Evolutionary conservation across 37 sponge, comb jelly and placozoan species (phyloP).

Genomic region (Hormiphora californensis): DNA sequence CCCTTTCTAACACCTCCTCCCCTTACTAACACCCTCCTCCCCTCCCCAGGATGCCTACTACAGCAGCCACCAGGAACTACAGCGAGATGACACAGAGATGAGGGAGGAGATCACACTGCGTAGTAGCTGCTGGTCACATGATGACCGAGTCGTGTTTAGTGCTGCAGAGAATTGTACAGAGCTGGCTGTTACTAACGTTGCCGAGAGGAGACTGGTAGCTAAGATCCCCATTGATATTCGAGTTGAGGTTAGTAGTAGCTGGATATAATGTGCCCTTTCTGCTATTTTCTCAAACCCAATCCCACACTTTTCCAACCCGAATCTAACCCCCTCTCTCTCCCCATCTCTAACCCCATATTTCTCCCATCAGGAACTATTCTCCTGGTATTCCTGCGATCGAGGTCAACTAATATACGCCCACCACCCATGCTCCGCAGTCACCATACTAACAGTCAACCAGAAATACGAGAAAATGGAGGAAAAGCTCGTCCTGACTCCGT

Average conservation of each 20-base stretch:
- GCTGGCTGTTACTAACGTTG: slow-evolving; percentile 10
- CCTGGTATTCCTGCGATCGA: not conserved
- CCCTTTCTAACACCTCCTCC: too few relatives aligned
- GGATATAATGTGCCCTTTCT: not conserved
- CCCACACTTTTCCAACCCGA: not conserved
- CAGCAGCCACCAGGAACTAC: too few relatives aligned
- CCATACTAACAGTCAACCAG: not conserved
- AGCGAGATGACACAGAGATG: too few relatives aligned
- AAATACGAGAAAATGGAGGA: slow-evolving; percentile 12
- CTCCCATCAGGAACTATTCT: slow-evolving; percentile 17
- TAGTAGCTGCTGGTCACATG: slow-evolving; percentile 50
- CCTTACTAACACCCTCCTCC: too few relatives aligned
- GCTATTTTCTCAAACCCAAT: not conserved
- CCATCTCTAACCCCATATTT: not conserved
- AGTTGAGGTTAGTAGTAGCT: slow-evolving; percentile 11
- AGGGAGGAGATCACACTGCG: too few relatives aligned
- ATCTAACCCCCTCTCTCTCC: not conserved
- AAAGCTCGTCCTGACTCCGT: slow-evolving; percentile 18
- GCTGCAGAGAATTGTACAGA: slow-evolving; percentile 25
- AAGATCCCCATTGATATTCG: slow-evolving; percentile 20
- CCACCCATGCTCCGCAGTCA: slow-evolving; percentile 33
- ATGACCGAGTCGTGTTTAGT: slow-evolving; percentile 19
- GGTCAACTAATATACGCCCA: slow-evolving; percentile 7
- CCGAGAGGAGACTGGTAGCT: slow-evolving; percentile 5
- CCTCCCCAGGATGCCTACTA: too few relatives aligned